phyloP scores from a whole-genome alignment of 1,140 invertebrate species.

The Tachypleus tridentatus region DNA sequence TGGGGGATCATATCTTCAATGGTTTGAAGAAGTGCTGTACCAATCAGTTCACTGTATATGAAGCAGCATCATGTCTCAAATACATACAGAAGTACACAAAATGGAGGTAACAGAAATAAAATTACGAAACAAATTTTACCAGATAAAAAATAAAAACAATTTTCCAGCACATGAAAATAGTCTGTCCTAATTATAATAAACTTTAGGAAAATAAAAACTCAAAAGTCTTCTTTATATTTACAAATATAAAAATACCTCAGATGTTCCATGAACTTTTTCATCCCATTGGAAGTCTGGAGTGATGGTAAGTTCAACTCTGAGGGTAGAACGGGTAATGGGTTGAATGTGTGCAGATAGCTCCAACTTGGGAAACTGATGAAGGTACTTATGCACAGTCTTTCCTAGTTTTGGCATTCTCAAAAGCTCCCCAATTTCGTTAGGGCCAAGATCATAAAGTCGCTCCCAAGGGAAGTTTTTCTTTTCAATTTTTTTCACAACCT shows the following conservation, averaged over 20 bases:
- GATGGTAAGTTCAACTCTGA: slow-evolving; percentile 93
- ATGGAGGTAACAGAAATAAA: too few species aligned
- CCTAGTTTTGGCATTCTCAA: slow-evolving; percentile 91
- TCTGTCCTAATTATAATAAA: neutral
- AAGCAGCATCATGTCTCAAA: too few species aligned
- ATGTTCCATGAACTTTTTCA: slow-evolving; percentile 87
- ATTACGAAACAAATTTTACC: too few species aligned
- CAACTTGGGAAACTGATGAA: slow-evolving; percentile 93
- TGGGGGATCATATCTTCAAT: too few species aligned
- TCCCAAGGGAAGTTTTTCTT: slow-evolving; percentile 96
- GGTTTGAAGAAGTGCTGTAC: too few species aligned
- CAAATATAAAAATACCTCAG: slow-evolving; percentile 44
- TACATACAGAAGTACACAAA: too few species aligned
- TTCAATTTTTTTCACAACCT: slow-evolving; percentile 95
- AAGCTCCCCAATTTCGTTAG: slow-evolving; percentile 94
- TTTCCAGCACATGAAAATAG: slow-evolving; percentile 13
- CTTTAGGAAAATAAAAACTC: slow-evolving; percentile 2
- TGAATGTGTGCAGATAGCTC: slow-evolving; percentile 93
- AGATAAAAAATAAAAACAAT: too few species aligned
- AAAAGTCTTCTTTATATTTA: neutral
- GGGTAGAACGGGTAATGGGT: slow-evolving; percentile 88
- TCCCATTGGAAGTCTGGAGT: slow-evolving; percentile 99
- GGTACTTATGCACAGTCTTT: slow-evolving; percentile 94
- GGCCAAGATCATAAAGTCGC: slow-evolving; percentile 85
- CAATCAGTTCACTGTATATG: too few species aligned